Evolutionary conservation across 2,113 vertebrate species (phyloP).

Genomic region (Pluvialis apricaria): DNA sequence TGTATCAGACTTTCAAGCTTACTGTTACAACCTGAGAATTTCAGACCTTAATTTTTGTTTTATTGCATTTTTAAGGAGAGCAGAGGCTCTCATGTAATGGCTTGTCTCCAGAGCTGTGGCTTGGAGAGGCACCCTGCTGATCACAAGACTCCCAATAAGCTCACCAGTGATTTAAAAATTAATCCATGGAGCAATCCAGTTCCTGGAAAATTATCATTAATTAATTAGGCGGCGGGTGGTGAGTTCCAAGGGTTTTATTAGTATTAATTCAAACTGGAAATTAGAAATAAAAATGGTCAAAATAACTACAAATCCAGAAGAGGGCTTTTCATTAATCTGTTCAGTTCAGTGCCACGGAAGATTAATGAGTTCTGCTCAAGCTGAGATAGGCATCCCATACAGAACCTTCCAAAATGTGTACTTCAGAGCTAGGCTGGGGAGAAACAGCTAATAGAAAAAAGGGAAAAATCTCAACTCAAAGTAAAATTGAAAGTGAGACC

Average conservation of each 20-base stretch:
- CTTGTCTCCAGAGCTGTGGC: not conserved
- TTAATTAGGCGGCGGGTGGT: not conserved
- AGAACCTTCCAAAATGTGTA: not conserved
- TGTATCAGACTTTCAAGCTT: not conserved
- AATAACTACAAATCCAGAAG: not conserved
- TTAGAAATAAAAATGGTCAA: constrained; percentile 17
- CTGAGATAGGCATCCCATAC: not conserved
- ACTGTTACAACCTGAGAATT: not conserved
- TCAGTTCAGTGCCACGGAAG: not conserved
- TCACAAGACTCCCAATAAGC: not conserved
- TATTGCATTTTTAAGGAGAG: not conserved
- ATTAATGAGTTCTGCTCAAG: constrained; percentile 23
- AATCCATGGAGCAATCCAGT: not conserved
- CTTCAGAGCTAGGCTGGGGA: not conserved
- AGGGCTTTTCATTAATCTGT: not conserved
- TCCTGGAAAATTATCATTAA: not conserved
- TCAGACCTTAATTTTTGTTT: not conserved
- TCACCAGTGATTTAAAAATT: not conserved
- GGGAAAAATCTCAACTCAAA: not conserved
- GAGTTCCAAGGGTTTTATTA: not conserved
- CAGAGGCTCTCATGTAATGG: not conserved
- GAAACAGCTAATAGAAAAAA: not conserved
- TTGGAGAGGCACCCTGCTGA: not conserved
- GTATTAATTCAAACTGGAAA: constrained; percentile 16
- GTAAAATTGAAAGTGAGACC: not conserved